Evolutionary conservation across 2,888 invertebrate species (phyloP).

Genomic region (Eupithecia insigniata): DNA sequence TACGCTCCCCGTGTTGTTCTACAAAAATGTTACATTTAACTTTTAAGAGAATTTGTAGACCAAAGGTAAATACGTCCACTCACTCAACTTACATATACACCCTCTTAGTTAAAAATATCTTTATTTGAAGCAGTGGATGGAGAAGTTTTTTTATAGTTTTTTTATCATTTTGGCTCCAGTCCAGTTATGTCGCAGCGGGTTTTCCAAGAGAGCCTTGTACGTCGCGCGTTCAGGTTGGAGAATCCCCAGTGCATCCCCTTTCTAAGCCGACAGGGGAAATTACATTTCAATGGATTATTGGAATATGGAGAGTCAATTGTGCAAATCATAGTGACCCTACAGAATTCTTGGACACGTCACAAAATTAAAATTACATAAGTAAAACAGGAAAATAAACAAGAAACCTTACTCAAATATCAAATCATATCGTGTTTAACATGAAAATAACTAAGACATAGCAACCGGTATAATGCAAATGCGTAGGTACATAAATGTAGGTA

Average conservation of each 20-base stretch:
- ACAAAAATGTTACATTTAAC: background rate
- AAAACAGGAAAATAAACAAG: too few relatives aligned
- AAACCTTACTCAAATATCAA: background rate
- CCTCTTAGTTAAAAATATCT: too few relatives aligned
- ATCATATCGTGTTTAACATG: background rate
- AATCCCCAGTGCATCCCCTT: background rate
- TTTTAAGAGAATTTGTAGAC: background rate
- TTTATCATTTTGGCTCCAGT: background rate
- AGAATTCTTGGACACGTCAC: too few relatives aligned
- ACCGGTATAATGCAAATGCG: background rate
- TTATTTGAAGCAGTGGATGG: background rate
- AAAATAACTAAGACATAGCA: background rate
- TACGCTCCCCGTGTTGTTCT: conserved; percentile 10
- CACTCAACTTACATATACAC: too few relatives aligned
- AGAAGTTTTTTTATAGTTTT: background rate
- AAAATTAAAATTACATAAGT: too few relatives aligned
- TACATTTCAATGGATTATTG: background rate
- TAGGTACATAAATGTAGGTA: background rate
- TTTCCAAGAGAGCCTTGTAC: background rate
- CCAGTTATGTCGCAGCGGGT: background rate
- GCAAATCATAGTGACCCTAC: too few relatives aligned
- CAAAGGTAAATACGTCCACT: background rate
- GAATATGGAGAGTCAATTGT: background rate
- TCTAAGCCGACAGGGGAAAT: background rate
- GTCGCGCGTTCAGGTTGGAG: background rate